Conservation (phyloP, 30 jellyfish, hydroid and myxozoan species). For the Phacellophora camtschatica region DNA sequence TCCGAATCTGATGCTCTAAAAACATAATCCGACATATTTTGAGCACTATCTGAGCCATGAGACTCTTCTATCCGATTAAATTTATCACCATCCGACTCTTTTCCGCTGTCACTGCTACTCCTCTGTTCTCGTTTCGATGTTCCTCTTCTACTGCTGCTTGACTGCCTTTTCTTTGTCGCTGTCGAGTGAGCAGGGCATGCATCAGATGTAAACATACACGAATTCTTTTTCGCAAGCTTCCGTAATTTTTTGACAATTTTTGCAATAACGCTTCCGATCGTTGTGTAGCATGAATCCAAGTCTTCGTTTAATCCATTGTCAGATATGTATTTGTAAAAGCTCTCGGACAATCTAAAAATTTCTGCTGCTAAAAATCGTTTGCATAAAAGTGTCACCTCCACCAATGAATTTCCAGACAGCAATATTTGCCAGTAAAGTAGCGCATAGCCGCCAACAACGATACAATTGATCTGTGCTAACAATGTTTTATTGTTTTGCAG, state of each 20-base stretch:
- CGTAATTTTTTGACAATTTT: not conserved
- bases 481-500: not conserved
- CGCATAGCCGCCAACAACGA: constrained; percentile 16
- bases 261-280: not conserved
- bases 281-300: not conserved
- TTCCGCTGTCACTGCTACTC: constrained; percentile 60
- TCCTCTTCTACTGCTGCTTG: constrained; percentile 1
- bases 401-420: not conserved
- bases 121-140: constrained; percentile 10
- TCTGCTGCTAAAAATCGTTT: constrained; percentile 27
- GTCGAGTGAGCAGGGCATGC: not conserved
- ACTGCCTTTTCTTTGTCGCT: constrained; percentile 10
- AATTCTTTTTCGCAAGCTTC: not conserved
- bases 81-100: constrained; percentile 35
- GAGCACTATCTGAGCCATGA: constrained; percentile 34
- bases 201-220: not conserved
- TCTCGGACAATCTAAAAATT: constrained; percentile 10
- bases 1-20: constrained; percentile 44
- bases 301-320: not conserved
- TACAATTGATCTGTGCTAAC: not conserved
- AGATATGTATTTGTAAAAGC: not conserved
- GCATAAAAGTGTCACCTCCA: not conserved
- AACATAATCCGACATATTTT: constrained; percentile 70
- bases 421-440: constrained; percentile 15
- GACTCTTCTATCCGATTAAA: constrained; percentile 5